Evolutionary conservation across 1,140 invertebrate genomes (phyloP), one percentile per base, ranked within the genome.

Genomic region (Hylaeus volcanicus): DNA sequence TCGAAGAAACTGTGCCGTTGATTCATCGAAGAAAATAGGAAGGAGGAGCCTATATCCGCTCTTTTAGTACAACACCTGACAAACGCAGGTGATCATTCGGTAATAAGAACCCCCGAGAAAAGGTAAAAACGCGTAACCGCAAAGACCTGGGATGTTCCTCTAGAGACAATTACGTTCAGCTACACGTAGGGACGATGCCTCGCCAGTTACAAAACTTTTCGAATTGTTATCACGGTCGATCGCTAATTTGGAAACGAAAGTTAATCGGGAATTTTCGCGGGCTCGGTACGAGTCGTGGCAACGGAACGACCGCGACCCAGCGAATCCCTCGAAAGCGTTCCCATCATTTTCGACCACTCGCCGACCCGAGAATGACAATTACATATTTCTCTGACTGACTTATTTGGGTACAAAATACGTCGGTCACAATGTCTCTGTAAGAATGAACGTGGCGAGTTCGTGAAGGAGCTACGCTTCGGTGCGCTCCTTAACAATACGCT

Each of bases 381-480:
- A 55, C 73, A 61, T 1, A n/a, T 43, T 72, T 1, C 9, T 64
- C 9, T 4, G 14, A 9, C 11, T 1, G 55, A 68, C 51, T 63
- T 74, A 75, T 80, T 51, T 51, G 79, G 64, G 41, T 12, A 75
- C 55, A 1, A 45, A 69, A 48, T 41, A 14, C 51, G 41, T n/a
- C 9, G n/a, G 37, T 51, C 55, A 5, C 53, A 41, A 39, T 69
- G 71, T 80, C 71, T 75, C 75, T 68, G 60, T 65, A 41, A 26
- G 72, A 82, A 83, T 53, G 85, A 83, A 78, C 69, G 60, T 71
- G 65, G 58, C 76, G 74, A 65, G 81, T 82, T 79, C 65, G 48
- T 72, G 81, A 88, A 91, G 90, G 90, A 90, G 90, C 89, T 91
- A 91, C 85, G 90, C 82, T 88, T 77, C 79, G 89, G 65, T 90